A percentile compares a stretch with the other conserved stretches of the same genome.
Conservation (phyloP, 1,140 invertebrate genomes). For the Drosophila miranda region DNA sequence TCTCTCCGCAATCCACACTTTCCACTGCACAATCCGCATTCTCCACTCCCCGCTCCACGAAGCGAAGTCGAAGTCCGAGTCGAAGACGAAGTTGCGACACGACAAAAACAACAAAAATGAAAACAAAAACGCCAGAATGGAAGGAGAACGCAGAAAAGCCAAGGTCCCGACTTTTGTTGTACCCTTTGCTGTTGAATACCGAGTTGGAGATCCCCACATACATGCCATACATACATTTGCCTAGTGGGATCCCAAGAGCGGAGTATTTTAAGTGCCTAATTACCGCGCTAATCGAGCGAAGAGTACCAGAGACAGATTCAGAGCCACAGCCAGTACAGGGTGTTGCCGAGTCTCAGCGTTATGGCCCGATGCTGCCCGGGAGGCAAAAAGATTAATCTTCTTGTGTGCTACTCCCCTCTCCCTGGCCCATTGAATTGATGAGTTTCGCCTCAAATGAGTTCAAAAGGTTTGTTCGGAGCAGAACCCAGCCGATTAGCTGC, state of each 20-base stretch:
- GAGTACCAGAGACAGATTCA: no score
- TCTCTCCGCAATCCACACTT: no score
- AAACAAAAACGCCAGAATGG: constrained; percentile 14
- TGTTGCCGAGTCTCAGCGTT: constrained; percentile 21
- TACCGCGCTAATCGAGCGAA: no score
- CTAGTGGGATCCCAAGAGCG: no score
- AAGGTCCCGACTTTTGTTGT: no score
- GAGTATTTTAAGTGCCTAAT: no score
- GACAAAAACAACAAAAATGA: constrained; percentile 12
- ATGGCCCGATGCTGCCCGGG: not conserved
- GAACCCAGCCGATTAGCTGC: no score
- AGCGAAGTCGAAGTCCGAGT: constrained; percentile 13
- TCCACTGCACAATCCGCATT: not conserved
- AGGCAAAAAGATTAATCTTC: constrained; percentile 37
- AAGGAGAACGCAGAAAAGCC: no score
- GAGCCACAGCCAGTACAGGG: constrained; percentile 18
- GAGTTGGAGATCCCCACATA: no score
- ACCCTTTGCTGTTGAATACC: no score
- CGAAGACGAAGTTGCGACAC: constrained; percentile 21
- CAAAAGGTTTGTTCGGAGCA: no score
- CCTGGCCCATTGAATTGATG: constrained; percentile 44
- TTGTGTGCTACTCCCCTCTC: constrained; percentile 1
- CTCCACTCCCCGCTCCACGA: not conserved
- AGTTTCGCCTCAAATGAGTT: constrained; percentile 77
- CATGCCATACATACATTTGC: no score